Evolutionary conservation across 2,888 invertebrate species (phyloP).

Genomic region (Zaprionus lineosus): DNA sequence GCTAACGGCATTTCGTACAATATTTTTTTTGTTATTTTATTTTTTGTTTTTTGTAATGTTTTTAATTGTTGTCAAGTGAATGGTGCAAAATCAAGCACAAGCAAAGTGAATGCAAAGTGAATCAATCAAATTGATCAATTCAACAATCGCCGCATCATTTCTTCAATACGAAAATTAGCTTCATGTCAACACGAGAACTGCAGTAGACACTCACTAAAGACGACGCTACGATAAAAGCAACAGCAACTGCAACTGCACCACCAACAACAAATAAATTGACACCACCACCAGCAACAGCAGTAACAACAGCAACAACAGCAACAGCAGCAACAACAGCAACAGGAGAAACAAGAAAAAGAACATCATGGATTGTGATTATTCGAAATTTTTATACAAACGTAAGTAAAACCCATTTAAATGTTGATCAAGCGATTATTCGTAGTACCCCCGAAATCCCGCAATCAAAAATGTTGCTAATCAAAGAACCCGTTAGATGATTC

Average conservation of each 20-base stretch:
- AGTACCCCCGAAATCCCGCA: no score
- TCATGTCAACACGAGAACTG: no score
- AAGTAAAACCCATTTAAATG: conserved; percentile 36
- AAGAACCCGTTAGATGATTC: no score
- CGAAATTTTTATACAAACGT: conserved; percentile 71
- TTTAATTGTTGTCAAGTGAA: conserved; percentile 41
- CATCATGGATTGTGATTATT: conserved; percentile 69
- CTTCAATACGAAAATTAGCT: conserved; percentile 23
- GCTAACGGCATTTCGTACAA: conserved; percentile 36
- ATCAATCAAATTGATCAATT: conserved; percentile 38
- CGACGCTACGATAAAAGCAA: no score
- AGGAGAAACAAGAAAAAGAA: conserved; percentile 6
- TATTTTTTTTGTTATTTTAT: background rate
- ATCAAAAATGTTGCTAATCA: no score
- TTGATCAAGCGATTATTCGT: background rate
- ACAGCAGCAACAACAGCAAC: conserved; percentile 6
- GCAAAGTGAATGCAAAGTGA: conserved; percentile 32
- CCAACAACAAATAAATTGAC: no score
- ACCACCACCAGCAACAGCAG: conserved; percentile 10
- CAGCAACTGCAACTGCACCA: no score
- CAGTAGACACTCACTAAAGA: no score
- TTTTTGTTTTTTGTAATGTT: conserved; percentile 20
- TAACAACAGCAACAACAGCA: conserved; percentile 7
- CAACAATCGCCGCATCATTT: conserved; percentile 18
- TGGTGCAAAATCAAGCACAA: conserved; percentile 33